Base-by-base conservation (phyloP, 2,888 invertebrate genomes). In the Apomyelois bistriatella region DNA sequence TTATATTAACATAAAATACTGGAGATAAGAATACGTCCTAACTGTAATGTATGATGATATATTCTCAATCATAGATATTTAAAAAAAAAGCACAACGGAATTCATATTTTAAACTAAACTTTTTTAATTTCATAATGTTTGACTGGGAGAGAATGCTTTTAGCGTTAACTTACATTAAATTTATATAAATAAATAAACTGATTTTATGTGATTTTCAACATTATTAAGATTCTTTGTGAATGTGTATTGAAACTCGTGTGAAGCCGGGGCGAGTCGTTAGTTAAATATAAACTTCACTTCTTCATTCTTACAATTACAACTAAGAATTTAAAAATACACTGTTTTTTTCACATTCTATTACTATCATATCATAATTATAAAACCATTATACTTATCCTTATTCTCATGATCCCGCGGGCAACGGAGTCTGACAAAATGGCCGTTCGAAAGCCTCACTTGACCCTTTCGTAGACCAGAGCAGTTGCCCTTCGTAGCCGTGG, bases 381-480 rank as follows among this genome's bases (percentile, higher is more conserved):
- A 70, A 75, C 75, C 77, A 72, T 73, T 69, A 66, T 56, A 53
- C 59, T 57, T 57, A 60, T 62, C 60, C 48, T 61, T 58, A 62
- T 62, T 60, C 64, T 66, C 68, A 41, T 53, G 59, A 60, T 70
- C 72, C 75, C 70, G 65, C 65, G 61, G 69, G 70, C 70, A 42
- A 52, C 48, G 50, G 52, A 54, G 58, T 50, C 53, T 55, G 40
- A 16, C 13, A 89, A 90, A 79, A 90, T 90, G 90, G 90, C 88
- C 66, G 82, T 73, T 63, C 36, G 53, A 61, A 65, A 70, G 70
- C 64, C 71, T 67, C 13, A 32, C 49, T 40, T 52, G 59, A 61
- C 62, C 59, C 66, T 58, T 65, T 65, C 74, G 73, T 73, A 75
- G 22, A 22, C 3, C 22, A 5, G 5, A 22, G 22, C 22, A 22